Evolutionary conservation across 2,113 vertebrate genomes (phyloP).

Genomic region (Butastur rufipennis): DNA sequence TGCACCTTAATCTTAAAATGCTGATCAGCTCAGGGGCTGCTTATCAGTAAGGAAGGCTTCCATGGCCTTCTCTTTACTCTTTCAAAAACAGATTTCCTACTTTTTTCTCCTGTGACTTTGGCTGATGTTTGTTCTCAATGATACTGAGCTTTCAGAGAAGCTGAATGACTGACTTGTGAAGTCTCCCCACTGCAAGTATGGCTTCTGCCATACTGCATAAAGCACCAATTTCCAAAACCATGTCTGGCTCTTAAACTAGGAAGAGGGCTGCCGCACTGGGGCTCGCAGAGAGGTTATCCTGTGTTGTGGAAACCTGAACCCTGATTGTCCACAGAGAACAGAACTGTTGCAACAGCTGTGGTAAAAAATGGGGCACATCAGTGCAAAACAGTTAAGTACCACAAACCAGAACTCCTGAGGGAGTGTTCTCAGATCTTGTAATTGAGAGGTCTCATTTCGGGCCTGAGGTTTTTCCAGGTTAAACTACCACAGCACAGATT

Average conservation of each 20-base stretch:
- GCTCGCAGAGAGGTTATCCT: not conserved
- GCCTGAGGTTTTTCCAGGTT: constrained; percentile 13
- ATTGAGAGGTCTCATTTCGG: not conserved
- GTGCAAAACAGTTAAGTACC: not conserved
- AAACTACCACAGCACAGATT: not conserved
- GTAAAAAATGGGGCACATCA: not conserved
- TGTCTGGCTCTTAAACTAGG: not conserved
- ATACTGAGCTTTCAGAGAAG: not conserved
- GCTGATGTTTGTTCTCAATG: not conserved
- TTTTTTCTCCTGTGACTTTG: not conserved
- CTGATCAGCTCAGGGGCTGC: not conserved
- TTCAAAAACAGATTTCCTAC: not conserved
- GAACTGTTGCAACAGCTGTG: not conserved
- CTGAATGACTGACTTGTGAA: not conserved
- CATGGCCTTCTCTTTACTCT: not conserved
- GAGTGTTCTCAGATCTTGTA: not conserved
- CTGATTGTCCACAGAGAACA: not conserved
- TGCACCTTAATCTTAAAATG: not conserved
- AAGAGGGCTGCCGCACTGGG: not conserved
- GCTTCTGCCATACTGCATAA: not conserved
- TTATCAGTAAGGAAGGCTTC: not conserved
- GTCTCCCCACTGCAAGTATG: not conserved
- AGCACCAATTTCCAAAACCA: not conserved
- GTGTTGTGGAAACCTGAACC: not conserved
- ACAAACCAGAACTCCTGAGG: not conserved